These are phyloP conservation scores for Leptinotarsa peninsularis DNA, from an alignment of 2,888 invertebrate genomes.

Conservation along the genomic window DNA sequence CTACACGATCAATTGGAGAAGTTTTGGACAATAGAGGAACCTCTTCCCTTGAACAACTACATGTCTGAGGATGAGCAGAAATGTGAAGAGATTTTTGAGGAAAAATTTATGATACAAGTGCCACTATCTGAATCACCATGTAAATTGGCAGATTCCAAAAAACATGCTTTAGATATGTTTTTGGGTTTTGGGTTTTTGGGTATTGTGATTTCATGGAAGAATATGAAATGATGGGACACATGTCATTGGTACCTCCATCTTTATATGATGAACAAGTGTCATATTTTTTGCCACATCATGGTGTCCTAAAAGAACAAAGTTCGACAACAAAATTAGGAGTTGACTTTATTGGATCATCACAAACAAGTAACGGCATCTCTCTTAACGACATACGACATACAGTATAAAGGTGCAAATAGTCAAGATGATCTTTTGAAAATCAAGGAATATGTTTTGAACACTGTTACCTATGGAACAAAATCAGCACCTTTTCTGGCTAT, in stretches of 20 bases:
- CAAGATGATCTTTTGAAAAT: constrained; percentile 1
- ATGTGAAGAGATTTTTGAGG: constrained; percentile 29
- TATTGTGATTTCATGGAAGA: constrained; percentile 39
- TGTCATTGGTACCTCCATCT: constrained; percentile 19
- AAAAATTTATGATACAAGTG: constrained; percentile 28
- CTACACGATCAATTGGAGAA: constrained; percentile 27
- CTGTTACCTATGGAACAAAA: constrained; percentile 53
- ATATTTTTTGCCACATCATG: constrained; percentile 38
- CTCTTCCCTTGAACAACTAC: neutral
- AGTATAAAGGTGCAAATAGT: constrained; percentile 13
- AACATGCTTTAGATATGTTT: constrained; percentile 27
- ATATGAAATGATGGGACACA: constrained; percentile 35
- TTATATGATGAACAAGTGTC: neutral
- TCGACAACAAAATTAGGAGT: neutral
- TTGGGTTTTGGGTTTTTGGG: constrained; percentile 24
- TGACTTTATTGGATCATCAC: neutral
- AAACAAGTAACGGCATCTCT: constrained; percentile 13
- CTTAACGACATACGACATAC: constrained; percentile 7
- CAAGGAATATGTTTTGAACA: constrained; percentile 48
- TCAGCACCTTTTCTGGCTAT: constrained; percentile 35
- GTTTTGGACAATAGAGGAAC: constrained; percentile 29
- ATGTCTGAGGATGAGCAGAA: constrained; percentile 20
- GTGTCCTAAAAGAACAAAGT: neutral
- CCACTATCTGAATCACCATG: constrained; percentile 15
- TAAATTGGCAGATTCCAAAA: constrained; percentile 25